Evolutionary conservation across 2,888 invertebrate species (phyloP), one percentile per base, ranked within the genome.

Genomic region (Papilio elwesi): DNA sequence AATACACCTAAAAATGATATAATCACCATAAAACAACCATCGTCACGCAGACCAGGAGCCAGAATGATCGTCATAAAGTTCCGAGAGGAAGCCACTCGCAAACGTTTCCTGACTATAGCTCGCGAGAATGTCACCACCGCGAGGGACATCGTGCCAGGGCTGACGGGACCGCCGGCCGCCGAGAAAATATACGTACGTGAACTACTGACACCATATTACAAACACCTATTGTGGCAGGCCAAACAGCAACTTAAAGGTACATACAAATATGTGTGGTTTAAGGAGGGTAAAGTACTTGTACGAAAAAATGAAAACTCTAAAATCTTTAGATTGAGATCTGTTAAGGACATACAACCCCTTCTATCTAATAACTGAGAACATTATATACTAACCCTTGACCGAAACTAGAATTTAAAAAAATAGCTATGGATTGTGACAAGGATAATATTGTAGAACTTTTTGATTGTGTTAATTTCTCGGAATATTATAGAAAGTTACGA

Each of bases 361-460:
- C 13, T 64, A 48, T 64, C 63, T 64, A 64, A 64, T 12, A 59
- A 13, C 59, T 59, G n/a, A 38, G 13, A 38, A n/a, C n/a, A 11
- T 62, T 62, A 12, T 12, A 13, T 59, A 15, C 59, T n/a, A n/a
- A n/a, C n/a, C n/a, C n/a, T 59, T 16, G 43, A 11, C 48, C 10
- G 1, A 26, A 26, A 26, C n/a, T 2, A 2, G 4, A 26, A 26
- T 26, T n/a, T n/a, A 26, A 26, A 26, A 2, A 26, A 26, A 26
- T 26, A 26, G 26, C 26, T 26, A 64, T 64, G 64, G 64, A 48
- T 48, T 11, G 47, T 64, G 13, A 64, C n/a, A 16, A 64, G 10
- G 48, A 64, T 49, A 64, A 62, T 26, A 26, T 26, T 26, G 4
- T 26, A 26, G 26, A 26, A 26, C 26, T 26, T 26, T 26, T 26